A percentile compares a stretch with the other conserved stretches of the same genome.
Evolutionary conservation across 2,797 vertebrate species (phyloP).

Genomic region (Hipposideros larvatus): DNA sequence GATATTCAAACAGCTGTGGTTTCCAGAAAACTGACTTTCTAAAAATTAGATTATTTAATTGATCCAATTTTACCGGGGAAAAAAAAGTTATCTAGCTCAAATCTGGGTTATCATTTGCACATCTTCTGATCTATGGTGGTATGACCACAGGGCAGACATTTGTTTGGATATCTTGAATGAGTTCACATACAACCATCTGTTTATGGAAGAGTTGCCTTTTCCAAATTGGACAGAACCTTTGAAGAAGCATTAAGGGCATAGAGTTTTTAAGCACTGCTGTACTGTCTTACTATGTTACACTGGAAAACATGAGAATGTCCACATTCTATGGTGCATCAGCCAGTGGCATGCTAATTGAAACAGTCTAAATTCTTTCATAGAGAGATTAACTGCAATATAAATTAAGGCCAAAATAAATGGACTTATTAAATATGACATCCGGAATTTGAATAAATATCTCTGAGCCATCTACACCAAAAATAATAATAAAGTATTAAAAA

Average conservation of each 20-base stretch:
- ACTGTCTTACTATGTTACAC: not conserved
- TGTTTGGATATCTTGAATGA: conserved; percentile 50
- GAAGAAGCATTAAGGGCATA: not conserved
- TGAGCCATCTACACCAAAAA: not conserved
- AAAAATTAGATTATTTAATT: conserved; percentile 61
- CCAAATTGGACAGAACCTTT: conserved; percentile 31
- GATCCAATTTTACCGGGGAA: conserved; percentile 50
- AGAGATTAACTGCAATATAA: not conserved
- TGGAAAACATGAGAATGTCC: not conserved
- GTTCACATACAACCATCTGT: conserved; percentile 24
- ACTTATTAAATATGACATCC: not conserved
- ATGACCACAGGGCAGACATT: conserved; percentile 68
- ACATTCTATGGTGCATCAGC: not conserved
- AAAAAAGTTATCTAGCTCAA: conserved; percentile 6
- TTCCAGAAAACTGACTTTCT: conserved; percentile 63
- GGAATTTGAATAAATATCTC: not conserved
- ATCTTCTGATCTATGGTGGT: conserved; percentile 13
- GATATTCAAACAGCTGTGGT: conserved; percentile 51
- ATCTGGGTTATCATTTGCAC: conserved; percentile 61
- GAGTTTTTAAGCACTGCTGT: not conserved
- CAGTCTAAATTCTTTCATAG: not conserved
- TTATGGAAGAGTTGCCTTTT: conserved; percentile 42
- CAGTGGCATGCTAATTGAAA: not conserved
- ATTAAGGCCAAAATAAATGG: not conserved
- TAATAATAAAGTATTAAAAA: not conserved